A percentile compares a stretch with the other conserved stretches of the same genome.
These are phyloP conservation scores for Dasysyrphus tricinctus DNA, from an alignment of 2,888 invertebrate genomes.

Conservation along the genomic window DNA sequence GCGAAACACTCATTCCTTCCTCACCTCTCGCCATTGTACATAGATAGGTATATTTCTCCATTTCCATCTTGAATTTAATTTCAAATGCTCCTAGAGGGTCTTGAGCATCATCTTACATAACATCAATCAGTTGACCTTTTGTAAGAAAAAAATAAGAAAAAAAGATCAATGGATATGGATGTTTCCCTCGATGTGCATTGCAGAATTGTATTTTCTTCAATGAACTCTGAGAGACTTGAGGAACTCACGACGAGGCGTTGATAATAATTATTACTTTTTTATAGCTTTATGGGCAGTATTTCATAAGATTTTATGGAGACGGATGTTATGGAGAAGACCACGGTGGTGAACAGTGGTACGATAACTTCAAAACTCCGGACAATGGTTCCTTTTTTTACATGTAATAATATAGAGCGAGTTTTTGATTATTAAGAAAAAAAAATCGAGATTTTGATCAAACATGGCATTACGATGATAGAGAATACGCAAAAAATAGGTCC, in stretches of 20 bases:
- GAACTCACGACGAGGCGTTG: conserved; percentile 4
- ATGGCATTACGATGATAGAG: too few species aligned
- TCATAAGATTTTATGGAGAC: conserved; percentile 3
- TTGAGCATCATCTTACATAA: conserved; percentile 12
- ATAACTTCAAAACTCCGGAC: too few species aligned
- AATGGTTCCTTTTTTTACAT: too few species aligned
- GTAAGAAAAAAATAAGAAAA: not conserved
- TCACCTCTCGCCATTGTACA: not conserved
- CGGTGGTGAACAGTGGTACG: too few species aligned
- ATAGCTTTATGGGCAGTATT: conserved; percentile 5
- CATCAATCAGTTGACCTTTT: conserved; percentile 18
- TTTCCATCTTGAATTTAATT: not conserved
- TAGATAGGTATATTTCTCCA: not conserved
- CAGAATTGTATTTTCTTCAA: conserved; percentile 11
- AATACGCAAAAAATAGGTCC: too few species aligned
- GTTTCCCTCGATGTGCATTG: not conserved
- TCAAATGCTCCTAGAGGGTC: not conserved
- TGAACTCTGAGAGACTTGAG: not conserved
- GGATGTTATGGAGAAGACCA: not conserved
- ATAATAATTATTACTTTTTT: conserved; percentile 1
- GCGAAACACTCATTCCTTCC: not conserved
- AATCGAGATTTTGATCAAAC: too few species aligned
- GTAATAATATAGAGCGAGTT: too few species aligned
- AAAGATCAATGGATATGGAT: not conserved
- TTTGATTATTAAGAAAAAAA: too few species aligned